Percentiles rank a stretch among this genome's conserved stretches.
These are phyloP conservation scores for Platycnemis pennipes DNA, from an alignment of 2,888 invertebrate genomes.

Conservation along the genomic window DNA sequence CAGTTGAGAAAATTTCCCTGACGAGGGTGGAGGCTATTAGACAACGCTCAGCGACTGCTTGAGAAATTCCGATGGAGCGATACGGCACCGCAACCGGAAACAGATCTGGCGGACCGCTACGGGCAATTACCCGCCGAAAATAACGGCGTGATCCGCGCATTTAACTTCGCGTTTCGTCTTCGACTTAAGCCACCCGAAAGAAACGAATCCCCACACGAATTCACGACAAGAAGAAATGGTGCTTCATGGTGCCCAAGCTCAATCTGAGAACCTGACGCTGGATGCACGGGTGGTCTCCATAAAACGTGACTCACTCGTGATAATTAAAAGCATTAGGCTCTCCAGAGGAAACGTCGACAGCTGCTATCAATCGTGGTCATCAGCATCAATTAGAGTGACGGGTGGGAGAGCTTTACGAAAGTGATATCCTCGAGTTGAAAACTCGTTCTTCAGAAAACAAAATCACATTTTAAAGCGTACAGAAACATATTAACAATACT, in stretches of 20 bases:
- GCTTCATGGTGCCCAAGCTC: neutral
- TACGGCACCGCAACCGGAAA: constrained; percentile 38
- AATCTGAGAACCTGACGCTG: neutral
- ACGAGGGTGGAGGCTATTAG: neutral
- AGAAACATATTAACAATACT: too few relatives aligned
- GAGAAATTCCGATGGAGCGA: constrained; percentile 31
- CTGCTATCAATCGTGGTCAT: neutral
- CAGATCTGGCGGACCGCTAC: neutral
- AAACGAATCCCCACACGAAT: neutral
- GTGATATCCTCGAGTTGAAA: too few relatives aligned
- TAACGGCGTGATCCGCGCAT: neutral
- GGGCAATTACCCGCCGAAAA: constrained; percentile 29
- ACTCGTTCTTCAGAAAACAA: too few relatives aligned
- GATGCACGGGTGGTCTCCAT: neutral
- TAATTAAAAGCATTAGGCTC: neutral
- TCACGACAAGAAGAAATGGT: neutral
- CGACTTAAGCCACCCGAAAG: neutral
- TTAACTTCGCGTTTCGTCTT: neutral
- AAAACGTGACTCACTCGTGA: neutral
- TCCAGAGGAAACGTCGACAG: neutral
- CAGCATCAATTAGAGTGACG: neutral
- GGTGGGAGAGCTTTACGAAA: neutral
- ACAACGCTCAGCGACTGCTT: neutral
- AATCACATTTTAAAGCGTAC: too few relatives aligned
- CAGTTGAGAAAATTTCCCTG: neutral